Percentiles rank a stretch among this genome's conserved stretches.
These are phyloP conservation scores for Characodon lateralis DNA, from an alignment of 2,797 vertebrate species.

Conservation along the genomic window DNA sequence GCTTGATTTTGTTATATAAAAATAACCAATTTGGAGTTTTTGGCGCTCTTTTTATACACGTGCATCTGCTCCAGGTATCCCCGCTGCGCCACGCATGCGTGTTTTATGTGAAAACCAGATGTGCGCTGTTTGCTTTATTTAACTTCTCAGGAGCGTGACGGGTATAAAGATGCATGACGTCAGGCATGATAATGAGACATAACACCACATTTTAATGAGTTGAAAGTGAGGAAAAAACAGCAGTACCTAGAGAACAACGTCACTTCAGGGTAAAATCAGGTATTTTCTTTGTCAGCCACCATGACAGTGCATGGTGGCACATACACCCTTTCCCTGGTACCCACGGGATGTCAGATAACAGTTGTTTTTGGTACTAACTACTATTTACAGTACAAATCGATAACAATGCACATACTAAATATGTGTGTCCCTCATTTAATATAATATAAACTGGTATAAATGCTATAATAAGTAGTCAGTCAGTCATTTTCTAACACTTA, in stretches of 20 bases:
- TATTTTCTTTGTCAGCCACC: neutral
- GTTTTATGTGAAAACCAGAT: conserved; percentile 89
- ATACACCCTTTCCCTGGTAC: neutral
- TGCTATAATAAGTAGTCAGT: neutral
- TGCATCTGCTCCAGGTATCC: conserved; percentile 51
- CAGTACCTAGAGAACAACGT: neutral
- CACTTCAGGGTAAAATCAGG: neutral
- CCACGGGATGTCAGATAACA: neutral
- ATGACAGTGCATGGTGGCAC: neutral
- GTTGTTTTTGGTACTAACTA: neutral
- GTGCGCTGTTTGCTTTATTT: conserved; percentile 89
- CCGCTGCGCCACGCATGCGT: conserved; percentile 45
- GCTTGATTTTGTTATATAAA: neutral
- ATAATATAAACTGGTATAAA: neutral
- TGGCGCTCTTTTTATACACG: conserved; percentile 11
- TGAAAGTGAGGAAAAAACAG: conserved; percentile 8
- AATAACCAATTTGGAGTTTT: conserved; percentile 12
- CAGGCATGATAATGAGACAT: conserved; percentile 71
- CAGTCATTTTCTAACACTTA: too few species aligned
- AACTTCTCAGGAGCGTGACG: conserved; percentile 81
- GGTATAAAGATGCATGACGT: conserved; percentile 66
- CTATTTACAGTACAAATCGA: neutral
- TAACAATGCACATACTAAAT: neutral
- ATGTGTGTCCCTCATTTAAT: neutral
- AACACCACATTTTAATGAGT: conserved; percentile 27